phyloP scores from a whole-genome alignment of 2,888 invertebrate species.

The Catocala fraxini region DNA sequence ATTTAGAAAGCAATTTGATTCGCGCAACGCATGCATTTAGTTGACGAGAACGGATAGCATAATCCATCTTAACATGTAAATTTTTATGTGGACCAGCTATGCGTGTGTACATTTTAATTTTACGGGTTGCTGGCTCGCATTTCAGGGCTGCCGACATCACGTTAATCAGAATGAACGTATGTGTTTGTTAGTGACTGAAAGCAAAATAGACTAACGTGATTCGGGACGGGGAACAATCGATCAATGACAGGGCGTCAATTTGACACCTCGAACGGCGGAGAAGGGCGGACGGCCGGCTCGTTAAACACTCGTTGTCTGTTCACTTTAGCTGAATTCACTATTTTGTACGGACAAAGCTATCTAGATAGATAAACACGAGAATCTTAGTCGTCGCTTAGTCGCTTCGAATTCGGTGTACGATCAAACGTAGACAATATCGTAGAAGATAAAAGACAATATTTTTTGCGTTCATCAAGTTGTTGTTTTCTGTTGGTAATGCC shows the following conservation, averaged over 20 bases:
- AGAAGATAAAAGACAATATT: no score
- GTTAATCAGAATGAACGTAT: conserved; percentile 57
- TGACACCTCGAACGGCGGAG: conserved; percentile 57
- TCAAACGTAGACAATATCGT: no score
- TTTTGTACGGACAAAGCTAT: conserved; percentile 15
- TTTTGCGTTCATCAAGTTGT: conserved; percentile 5
- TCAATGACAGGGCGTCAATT: conserved; percentile 69
- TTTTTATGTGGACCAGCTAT: conserved; percentile 30
- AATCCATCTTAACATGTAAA: conserved; percentile 9
- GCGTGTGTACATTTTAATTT: conserved; percentile 68
- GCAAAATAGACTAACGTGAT: conserved; percentile 51
- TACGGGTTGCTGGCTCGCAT: conserved; percentile 60
- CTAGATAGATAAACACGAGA: conserved; percentile 8
- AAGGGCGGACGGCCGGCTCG: conserved; percentile 28
- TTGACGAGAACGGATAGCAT: conserved; percentile 42
- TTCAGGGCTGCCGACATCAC: conserved; percentile 46
- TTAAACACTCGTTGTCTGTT: conserved; percentile 44
- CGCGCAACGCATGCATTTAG: conserved; percentile 8
- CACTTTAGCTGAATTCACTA: conserved; percentile 36
- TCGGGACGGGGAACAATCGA: conserved; percentile 62
- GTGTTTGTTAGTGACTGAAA: conserved; percentile 46
- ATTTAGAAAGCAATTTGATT: neutral
- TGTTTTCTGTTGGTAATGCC: conserved; percentile 20
- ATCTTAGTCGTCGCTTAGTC: neutral
- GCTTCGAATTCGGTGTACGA: no score